A percentile compares a stretch with the other conserved stretches of the same genome.
phyloP scores from a whole-genome alignment of 2,113 vertebrate species.

The Meles meles region DNA sequence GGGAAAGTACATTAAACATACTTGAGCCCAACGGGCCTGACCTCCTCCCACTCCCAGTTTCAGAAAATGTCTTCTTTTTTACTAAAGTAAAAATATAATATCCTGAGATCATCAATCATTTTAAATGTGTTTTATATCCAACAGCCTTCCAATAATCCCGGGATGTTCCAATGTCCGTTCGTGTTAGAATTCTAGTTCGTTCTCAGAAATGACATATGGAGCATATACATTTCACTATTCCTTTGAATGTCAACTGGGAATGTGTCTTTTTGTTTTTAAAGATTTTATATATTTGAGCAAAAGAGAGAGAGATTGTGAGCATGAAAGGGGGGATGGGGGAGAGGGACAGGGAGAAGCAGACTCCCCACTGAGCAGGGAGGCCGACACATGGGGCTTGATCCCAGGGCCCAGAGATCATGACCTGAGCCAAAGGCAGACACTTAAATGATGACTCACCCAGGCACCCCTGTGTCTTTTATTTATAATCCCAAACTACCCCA shows the following conservation, averaged over 20 bases:
- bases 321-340: background rate
- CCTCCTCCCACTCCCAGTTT: background rate
- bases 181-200: conserved; percentile 12
- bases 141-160: background rate
- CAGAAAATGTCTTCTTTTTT: background rate
- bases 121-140: background rate
- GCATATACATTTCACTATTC: background rate
- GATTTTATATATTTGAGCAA: background rate
- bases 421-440: background rate
- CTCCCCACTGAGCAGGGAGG: background rate
- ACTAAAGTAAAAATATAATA: conserved; percentile 17
- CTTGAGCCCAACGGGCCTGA: background rate
- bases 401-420: background rate
- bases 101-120: background rate
- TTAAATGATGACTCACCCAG: background rate
- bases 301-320: background rate
- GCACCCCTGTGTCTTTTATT: background rate
- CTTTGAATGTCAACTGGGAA: background rate
- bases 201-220: background rate
- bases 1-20: background rate
- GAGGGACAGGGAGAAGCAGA: background rate
- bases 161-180: background rate
- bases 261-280: background rate
- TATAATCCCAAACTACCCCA: background rate
- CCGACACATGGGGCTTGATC: background rate